These are phyloP conservation scores for Sarcophaga subvicina DNA, from an alignment of 2,888 invertebrate genomes.

Conservation along the genomic window DNA sequence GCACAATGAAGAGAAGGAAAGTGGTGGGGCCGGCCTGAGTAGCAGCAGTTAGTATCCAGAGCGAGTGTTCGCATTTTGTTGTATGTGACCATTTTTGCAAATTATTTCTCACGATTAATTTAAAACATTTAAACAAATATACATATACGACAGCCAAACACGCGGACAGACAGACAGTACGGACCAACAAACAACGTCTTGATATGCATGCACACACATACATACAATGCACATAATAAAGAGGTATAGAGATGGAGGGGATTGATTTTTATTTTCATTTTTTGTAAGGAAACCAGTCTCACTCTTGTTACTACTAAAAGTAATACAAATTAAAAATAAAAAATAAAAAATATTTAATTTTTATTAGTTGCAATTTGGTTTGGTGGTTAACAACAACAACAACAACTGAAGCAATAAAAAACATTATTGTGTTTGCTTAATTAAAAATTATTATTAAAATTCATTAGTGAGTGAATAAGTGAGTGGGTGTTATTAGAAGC, in stretches of 20 bases:
- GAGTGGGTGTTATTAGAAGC: constrained; percentile 45
- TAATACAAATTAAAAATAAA: constrained; percentile 33
- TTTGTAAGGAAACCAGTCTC: constrained; percentile 57
- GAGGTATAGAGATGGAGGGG: constrained; percentile 34
- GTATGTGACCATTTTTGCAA: constrained; percentile 75
- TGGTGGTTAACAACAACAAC: too few relatives aligned
- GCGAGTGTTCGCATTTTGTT: constrained; percentile 50
- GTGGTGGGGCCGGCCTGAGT: not conserved
- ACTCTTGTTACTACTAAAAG: constrained; percentile 17
- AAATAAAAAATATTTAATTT: not conserved
- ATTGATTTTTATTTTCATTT: not conserved
- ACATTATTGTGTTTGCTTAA: constrained; percentile 37
- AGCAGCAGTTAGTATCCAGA: not conserved
- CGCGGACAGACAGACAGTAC: too few relatives aligned
- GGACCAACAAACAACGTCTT: not conserved
- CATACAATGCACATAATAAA: too few relatives aligned
- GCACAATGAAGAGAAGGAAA: not conserved
- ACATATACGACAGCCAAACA: too few relatives aligned
- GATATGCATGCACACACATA: not conserved
- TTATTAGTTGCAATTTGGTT: not conserved
- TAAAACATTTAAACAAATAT: constrained; percentile 52
- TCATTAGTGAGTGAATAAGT: constrained; percentile 28
- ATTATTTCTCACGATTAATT: constrained; percentile 75
- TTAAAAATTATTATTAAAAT: constrained; percentile 67
- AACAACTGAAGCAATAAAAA: not conserved